Evolutionary conservation across 1,140 invertebrate genomes (phyloP).

Genomic region (Meloidogyne hapla): DNA sequence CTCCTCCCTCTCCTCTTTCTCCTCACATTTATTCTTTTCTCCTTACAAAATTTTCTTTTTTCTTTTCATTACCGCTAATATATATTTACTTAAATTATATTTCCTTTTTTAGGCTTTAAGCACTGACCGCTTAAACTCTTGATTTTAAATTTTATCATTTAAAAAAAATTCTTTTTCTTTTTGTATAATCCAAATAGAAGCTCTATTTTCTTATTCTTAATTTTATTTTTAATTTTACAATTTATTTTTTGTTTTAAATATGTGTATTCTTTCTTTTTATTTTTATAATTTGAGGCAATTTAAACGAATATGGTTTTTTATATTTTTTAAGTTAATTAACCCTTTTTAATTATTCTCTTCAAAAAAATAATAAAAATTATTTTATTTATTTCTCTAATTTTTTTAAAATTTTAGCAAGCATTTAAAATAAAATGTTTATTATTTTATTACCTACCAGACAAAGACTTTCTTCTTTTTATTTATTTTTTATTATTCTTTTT

Average conservation of each 20-base stretch:
- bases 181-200: too few relatives aligned
- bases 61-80: neutral
- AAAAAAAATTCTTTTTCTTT: neutral
- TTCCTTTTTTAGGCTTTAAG: neutral
- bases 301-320: too few relatives aligned
- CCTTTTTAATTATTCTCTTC: too few relatives aligned
- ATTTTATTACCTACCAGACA: neutral
- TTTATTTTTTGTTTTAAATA: too few relatives aligned
- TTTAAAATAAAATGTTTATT: slow-evolving; percentile 3
- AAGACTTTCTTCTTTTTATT: neutral
- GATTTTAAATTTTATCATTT: too few relatives aligned
- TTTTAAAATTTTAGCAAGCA: neutral
- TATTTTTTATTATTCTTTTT: neutral
- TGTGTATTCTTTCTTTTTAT: too few relatives aligned
- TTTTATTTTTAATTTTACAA: too few relatives aligned
- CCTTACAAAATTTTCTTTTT: neutral
- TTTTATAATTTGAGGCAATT: too few relatives aligned
- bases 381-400: neutral
- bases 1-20: neutral
- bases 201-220: too few relatives aligned
- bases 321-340: too few relatives aligned
- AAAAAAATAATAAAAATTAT: too few relatives aligned
- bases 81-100: neutral
- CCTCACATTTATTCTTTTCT: neutral
- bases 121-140: too few relatives aligned